Evolutionary conservation across 1,140 invertebrate species (phyloP), one percentile per base, ranked within the genome.

Genomic region (Drosophila saltans): DNA sequence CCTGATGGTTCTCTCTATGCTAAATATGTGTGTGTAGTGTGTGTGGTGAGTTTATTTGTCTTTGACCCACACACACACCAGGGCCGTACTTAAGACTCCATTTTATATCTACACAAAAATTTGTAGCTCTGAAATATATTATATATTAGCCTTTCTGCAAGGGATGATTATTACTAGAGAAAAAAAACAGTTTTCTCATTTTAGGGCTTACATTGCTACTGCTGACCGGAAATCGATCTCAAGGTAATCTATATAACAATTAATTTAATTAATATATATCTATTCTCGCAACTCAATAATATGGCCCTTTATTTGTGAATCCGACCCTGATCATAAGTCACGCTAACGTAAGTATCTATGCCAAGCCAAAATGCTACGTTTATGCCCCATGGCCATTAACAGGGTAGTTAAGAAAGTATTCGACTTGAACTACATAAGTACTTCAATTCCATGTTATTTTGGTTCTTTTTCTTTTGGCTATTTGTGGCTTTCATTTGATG

Each of bases 1-100:
- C 82, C 69, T 75, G 45, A 52, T 78, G 81, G 45, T 52, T 52
- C 21, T 74, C 74, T 66, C 81, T 71, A 78, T 75, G 72, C 71
- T 78, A 75, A 55, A 66, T 77, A 45, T 77, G 57, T 77, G 61
- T 77, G 21, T 56, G 48, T 9, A 16, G 58, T 48, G 55, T 30
- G 10, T 63, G 70, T 61, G 58, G 63, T 55, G 55, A 41, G 52
- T 41, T 59, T 39, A 72, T 72, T 72, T 62, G 57, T 57, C 71
- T 78, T 78, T 81, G 78, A 78, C 81, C 66, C 66, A 39, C 52
- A 57, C 26, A 57, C 39, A 24, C 10, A 9, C 26, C 45, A 52
- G 21, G 45, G 3, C 21, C 21, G 45, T 21, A 9, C 2, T 26
- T 4, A 2, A 30, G 28, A 30, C 28, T 30, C 28, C 16, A 16